Evolutionary conservation across 2,797 vertebrate species (phyloP), one percentile per base, ranked within the genome.

Genomic region (Brotula barbata): DNA sequence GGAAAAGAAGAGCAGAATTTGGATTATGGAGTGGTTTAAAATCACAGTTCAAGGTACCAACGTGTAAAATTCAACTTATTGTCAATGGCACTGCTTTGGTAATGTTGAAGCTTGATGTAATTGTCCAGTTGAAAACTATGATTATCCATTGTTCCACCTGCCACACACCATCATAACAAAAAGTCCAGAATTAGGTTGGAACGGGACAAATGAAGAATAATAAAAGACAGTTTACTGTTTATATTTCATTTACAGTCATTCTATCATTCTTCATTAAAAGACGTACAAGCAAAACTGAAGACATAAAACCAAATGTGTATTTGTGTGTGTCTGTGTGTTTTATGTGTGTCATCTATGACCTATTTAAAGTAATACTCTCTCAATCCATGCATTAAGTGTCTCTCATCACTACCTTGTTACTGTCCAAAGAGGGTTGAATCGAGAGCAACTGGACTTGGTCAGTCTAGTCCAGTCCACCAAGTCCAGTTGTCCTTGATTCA

Each of bases 281-380:
- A 64, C 3, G 36, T 68, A 23, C 49, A 15, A 1, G 17, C 21
- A 58, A 55, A 51, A 65, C 45, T 81, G 71, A 81, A 71, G 76
- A 54, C 21, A 19, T 11, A 31, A 14, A 17, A 33, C 20, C 31
- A 19, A 14, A 16, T 53, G 74, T 62, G 51, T 16, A 58, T 17
- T 17, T 31, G 25, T 33, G 46, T 48, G 45, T 12, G 46, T 33
- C 8, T 33, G 25, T 48, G 46, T 16, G n/a, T 33, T 45, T n/a
- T 33, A 53, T 43, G 50, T 10, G 56, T 58, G 36, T 53, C 19
- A 31, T 49, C 46, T 68, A 12, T 45, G 50, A 49, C 23, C 20
- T 60, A 58, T 78, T 78, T 75, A 59, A 80, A 59, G 70, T 59
- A 19, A 39, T 25, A 9, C 25, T 55, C 46, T 70, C 64, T 47